Conservation (phyloP, 1,140 invertebrate species). For the Hyles vespertilio region DNA sequence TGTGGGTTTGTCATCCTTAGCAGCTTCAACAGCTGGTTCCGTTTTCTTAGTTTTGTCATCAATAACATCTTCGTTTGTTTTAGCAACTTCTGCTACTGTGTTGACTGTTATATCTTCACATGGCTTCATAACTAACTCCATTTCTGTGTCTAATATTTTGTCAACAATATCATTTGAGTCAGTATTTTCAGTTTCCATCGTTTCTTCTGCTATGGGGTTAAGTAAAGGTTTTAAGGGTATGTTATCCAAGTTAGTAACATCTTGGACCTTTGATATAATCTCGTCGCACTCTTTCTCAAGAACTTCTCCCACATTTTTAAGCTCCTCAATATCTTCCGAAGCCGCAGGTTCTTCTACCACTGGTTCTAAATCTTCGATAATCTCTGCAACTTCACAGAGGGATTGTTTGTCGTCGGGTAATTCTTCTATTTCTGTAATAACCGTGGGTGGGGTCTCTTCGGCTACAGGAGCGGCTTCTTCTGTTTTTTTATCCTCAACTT, state of each 20-base stretch:
- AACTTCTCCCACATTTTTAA: conserved; percentile 60
- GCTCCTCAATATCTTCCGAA: conserved; percentile 51
- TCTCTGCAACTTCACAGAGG: conserved; percentile 38
- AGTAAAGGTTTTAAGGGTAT: conserved; percentile 56
- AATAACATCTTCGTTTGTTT: conserved; percentile 19
- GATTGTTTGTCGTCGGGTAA: conserved; percentile 44
- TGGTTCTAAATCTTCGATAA: conserved; percentile 52
- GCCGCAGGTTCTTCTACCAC: conserved; percentile 54
- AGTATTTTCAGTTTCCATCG: conserved; percentile 56
- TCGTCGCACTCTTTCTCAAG: conserved; percentile 68
- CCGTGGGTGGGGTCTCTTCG: conserved; percentile 42
- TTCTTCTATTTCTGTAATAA: conserved; percentile 58
- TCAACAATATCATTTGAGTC: conserved; percentile 61
- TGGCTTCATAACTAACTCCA: conserved; percentile 51
- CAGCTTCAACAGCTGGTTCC: conserved; percentile 10
- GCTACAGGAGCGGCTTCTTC: conserved; percentile 22
- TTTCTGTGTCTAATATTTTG: conserved; percentile 53
- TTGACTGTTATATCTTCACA: conserved; percentile 24
- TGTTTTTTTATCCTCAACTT: conserved; percentile 15
- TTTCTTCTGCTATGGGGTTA: conserved; percentile 60
- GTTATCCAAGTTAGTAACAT: conserved; percentile 63
- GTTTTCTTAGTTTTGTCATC: conserved; percentile 9
- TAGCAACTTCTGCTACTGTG: conserved; percentile 18
- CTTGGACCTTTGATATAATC: conserved; percentile 62
- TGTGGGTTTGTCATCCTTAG: conserved; percentile 11